Base-by-base conservation (phyloP, 2,113 vertebrate genomes). In the Anguilla rostrata region DNA sequence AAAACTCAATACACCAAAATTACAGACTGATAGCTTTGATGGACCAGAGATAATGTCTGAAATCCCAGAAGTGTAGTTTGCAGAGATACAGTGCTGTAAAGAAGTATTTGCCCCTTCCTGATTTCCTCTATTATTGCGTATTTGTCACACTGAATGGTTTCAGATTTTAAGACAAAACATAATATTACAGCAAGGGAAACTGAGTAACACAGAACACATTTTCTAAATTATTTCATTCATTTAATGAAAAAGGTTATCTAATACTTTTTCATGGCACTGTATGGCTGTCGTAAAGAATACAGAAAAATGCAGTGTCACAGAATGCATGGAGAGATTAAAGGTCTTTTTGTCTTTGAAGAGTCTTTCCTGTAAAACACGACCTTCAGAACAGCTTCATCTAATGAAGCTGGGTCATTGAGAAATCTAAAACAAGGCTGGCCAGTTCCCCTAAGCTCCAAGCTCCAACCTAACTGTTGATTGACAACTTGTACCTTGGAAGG, bases 391-490 rank as follows among this genome's bases (percentile, higher is more conserved):
- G 71, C n/a, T 53, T 82, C 53, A 43, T 53, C 22, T 82, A 18
- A 5, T 29, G 26, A 16, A 12, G 41, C 81, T 4, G 20, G 81
- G 43, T 82, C 81, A 82, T 26, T 82, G 40, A 53, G 8, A 26
- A 11, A 18, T 20, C 53, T 57, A 83, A 57, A 56, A 60, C 46
- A 39, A 29, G 82, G 82, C 29, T 39, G 15, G n/a, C 53, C n/a
- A 6, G 29, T 53, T 39, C 15, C n/a, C 39, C 26, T 39, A 53
- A 60, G 12, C 29, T 57, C 29, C n/a, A 34, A 60, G 12, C 29
- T 57, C 29, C n/a, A 34, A 53, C 63, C 29, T 57, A 83, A 39
- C 16, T 82, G 78, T 29, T 83, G 83, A 88, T 84, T 60, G 82
- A 53, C 11, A 40, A 66, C 40, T 26, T 41, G 12, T 85, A 66